Conservation (phyloP, 1,140 invertebrate genomes). For the Anastatus disparis region DNA sequence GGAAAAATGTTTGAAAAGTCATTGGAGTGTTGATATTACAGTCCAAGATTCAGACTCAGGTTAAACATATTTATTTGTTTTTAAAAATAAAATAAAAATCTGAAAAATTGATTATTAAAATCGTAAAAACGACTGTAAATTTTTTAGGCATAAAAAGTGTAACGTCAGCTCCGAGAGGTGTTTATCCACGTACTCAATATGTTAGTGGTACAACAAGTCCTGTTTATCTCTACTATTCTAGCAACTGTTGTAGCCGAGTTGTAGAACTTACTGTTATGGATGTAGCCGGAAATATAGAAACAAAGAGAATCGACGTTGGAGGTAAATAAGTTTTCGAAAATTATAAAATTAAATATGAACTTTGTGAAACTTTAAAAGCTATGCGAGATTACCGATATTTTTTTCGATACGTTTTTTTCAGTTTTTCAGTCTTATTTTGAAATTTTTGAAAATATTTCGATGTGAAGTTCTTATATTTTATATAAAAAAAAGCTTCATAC, state of each 20-base stretch:
- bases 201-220: constrained; percentile 70
- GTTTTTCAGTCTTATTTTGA: too few relatives aligned
- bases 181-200: constrained; percentile 63
- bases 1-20: constrained; percentile 66
- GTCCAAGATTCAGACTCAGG: constrained; percentile 70
- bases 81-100: too few relatives aligned
- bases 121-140: too few relatives aligned
- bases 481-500: neutral
- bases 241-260: constrained; percentile 71
- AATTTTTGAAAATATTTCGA: neutral
- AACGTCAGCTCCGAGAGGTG: constrained; percentile 65
- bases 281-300: constrained; percentile 69
- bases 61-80: constrained; percentile 46
- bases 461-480: neutral
- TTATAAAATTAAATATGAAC: neutral
- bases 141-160: constrained; percentile 70
- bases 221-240: constrained; percentile 70
- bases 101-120: neutral
- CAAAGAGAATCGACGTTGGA: constrained; percentile 70
- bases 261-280: constrained; percentile 71
- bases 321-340: constrained; percentile 55
- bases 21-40: constrained; percentile 72
- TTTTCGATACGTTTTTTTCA: neutral
- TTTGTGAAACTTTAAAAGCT: neutral
- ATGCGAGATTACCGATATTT: neutral